phyloP scores from a whole-genome alignment of 2,797 vertebrate genomes.

The Gobio occitaniae region DNA sequence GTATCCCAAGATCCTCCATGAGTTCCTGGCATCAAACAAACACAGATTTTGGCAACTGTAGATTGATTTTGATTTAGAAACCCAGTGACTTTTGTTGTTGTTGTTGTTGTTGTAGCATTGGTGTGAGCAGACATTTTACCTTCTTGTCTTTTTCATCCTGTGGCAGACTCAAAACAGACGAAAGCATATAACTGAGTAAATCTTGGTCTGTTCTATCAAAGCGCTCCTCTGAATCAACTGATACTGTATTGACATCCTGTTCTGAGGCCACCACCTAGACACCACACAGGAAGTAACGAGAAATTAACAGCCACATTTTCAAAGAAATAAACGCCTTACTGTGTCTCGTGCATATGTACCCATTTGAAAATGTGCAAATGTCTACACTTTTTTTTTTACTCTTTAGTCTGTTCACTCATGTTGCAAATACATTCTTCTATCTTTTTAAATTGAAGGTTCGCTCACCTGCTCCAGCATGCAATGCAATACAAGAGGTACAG shows the following conservation, averaged over 20 bases:
- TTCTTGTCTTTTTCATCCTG: constrained; percentile 28
- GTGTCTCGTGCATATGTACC: too few species aligned
- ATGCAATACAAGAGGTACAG: constrained; percentile 86
- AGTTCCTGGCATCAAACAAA: constrained; percentile 75
- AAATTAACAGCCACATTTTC: neutral
- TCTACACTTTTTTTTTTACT: neutral
- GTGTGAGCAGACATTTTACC: constrained; percentile 27
- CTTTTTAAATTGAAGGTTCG: neutral
- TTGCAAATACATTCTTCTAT: neutral
- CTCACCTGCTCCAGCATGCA: constrained; percentile 91
- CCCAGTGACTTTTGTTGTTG: neutral
- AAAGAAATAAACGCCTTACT: neutral
- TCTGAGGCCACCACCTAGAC: constrained; percentile 49
- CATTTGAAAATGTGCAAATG: neutral
- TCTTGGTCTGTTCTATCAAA: constrained; percentile 23
- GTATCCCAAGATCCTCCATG: constrained; percentile 72
- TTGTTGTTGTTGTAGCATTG: neutral
- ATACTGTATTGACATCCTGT: constrained; percentile 36
- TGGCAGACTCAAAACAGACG: constrained; percentile 30
- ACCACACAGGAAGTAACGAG: neutral
- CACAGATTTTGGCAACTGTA: constrained; percentile 24
- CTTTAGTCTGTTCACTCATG: neutral
- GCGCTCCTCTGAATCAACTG: neutral
- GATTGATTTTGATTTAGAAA: neutral
- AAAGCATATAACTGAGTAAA: constrained; percentile 34